Base-by-base conservation (phyloP, 2,113 vertebrate genomes). In the Pavo muticus region DNA sequence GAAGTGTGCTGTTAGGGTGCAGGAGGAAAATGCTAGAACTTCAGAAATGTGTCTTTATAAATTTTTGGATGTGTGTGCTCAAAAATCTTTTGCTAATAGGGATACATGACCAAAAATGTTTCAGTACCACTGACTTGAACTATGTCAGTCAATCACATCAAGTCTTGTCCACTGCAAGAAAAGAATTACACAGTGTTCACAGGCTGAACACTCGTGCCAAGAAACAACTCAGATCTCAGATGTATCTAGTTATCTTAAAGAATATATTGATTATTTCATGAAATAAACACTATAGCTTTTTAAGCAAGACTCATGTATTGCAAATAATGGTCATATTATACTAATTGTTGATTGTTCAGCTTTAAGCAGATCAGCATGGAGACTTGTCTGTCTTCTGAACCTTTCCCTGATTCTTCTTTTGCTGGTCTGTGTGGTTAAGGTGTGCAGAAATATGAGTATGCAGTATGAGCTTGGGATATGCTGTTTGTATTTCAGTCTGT, bases 51-150 rank as follows among this genome's bases (percentile, higher is more conserved):
- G 11, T 47, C 42, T 63, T 4, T 59, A 3, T 29, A 70, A 35
- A 8, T 54, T n/a, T 19, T 10, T 11, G 11, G 3, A 3, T 12
- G 1, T 60, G 12, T 2, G 0, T 44, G 10, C 37, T 81, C 14
- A n/a, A 20, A 77, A 82, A 12, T 1, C 1, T 16, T 65, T 73
- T 16, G 9, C 13, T 87, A 5, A 23, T 20, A 45, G 20, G 56
- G 11, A 11, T 45, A 14, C 8, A 9, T 24, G 14, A 13, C 35
- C 2, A 56, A 73, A 80, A 74, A 68, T 14, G 25, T 72, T 70
- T 80, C 59, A 25, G 80, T 11, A 29, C 23, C 14, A 37, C 19
- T 48, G 25, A 45, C 68, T 8, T 76, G 37, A 88, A 60, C 48
- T 2, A 10, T 50, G 11, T 27, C 7, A 19, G 7, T 60, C 10